Evolutionary conservation across 1,140 invertebrate species (phyloP).

Genomic region (Camponotus pennsylvanicus): DNA sequence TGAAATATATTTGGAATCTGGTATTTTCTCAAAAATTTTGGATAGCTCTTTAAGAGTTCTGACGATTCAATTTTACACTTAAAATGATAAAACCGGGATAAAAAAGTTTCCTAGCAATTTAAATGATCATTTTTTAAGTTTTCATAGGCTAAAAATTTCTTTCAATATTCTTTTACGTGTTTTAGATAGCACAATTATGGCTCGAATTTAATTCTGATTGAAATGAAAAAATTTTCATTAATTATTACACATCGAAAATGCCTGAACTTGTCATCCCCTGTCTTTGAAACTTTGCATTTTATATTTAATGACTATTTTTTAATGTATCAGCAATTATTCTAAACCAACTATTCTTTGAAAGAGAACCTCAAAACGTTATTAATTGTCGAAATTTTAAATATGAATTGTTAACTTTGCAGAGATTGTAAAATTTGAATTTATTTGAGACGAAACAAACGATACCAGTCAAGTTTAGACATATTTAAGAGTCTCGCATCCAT

Average conservation of each 20-base stretch:
- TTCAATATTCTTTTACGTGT: too few species aligned
- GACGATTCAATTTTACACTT: too few species aligned
- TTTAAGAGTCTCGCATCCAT: background rate
- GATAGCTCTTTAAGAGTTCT: too few species aligned
- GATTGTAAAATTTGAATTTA: background rate
- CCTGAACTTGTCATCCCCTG: too few species aligned
- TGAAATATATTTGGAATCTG: background rate
- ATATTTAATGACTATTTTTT: background rate
- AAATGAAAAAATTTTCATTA: background rate
- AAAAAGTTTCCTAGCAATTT: too few species aligned
- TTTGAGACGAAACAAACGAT: background rate
- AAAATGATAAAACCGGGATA: too few species aligned
- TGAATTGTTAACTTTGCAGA: background rate
- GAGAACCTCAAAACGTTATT: background rate
- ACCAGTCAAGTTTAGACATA: background rate
- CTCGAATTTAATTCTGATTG: background rate
- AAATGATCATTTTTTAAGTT: too few species aligned
- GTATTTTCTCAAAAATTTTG: too few species aligned
- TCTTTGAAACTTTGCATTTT: background rate
- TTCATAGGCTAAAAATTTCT: too few species aligned
- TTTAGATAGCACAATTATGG: too few species aligned
- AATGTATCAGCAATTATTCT: background rate
- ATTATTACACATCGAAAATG: background rate
- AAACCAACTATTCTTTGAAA: background rate
- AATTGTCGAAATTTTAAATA: slow-evolving; percentile 17